Percentiles rank a stretch among this genome's conserved stretches.
phyloP scores from a whole-genome alignment of 2,888 invertebrate species.

The Limnephilus rhombicus region DNA sequence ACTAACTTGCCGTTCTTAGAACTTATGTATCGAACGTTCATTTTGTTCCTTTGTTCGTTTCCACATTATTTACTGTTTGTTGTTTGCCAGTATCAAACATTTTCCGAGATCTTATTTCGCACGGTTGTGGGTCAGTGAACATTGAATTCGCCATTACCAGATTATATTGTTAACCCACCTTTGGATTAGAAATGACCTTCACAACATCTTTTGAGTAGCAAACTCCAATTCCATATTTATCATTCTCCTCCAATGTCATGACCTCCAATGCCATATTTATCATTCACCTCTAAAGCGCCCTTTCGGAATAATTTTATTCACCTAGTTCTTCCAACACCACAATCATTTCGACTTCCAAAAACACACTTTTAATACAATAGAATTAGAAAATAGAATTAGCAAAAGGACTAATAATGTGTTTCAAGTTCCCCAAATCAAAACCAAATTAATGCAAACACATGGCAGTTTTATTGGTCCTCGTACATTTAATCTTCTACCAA shows the following conservation, averaged over 20 bases:
- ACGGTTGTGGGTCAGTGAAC: not conserved
- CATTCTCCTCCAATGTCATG: no score
- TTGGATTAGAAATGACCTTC: not conserved
- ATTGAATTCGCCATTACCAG: no score
- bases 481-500: no score
- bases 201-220: not conserved
- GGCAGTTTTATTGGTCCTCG: no score
- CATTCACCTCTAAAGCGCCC: not conserved
- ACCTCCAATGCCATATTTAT: not conserved
- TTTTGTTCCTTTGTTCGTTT: slow-evolving; percentile 20
- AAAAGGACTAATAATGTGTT: no score
- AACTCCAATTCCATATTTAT: not conserved
- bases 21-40: not conserved
- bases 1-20: not conserved
- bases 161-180: not conserved
- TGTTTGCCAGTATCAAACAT: not conserved
- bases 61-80: not conserved
- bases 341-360: no score
- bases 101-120: not conserved
- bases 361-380: no score
- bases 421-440: no score
- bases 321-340: not conserved
- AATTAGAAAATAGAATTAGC: no score
- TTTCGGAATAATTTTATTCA: not conserved
- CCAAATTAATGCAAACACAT: no score